These are phyloP conservation scores for Silurus meridionalis DNA, from an alignment of 2,113 vertebrate genomes.

Conservation along the genomic window DNA sequence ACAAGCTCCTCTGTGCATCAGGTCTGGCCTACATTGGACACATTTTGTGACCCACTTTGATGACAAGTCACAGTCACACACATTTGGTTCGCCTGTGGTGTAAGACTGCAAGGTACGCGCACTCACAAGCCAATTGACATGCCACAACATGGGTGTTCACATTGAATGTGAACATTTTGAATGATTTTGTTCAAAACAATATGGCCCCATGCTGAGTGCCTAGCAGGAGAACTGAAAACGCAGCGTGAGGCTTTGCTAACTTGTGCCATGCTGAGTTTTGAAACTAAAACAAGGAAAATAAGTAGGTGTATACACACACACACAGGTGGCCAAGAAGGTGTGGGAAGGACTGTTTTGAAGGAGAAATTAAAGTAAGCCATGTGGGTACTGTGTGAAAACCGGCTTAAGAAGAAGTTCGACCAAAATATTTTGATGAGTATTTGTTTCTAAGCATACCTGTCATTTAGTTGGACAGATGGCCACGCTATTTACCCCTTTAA, in stretches of 20 bases:
- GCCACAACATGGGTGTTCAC: background rate
- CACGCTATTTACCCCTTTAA: background rate
- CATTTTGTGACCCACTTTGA: background rate
- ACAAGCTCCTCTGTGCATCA: background rate
- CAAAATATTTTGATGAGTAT: background rate
- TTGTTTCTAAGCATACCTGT: background rate
- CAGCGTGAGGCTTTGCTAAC: background rate
- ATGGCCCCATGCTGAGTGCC: background rate
- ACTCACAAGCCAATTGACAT: background rate
- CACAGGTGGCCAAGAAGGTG: background rate
- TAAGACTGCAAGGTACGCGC: background rate
- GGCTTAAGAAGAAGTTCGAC: background rate
- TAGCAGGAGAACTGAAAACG: background rate
- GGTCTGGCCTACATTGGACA: background rate
- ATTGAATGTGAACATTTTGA: background rate
- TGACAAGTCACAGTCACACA: background rate
- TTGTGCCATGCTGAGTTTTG: background rate
- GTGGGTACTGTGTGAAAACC: background rate
- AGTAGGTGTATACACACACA: background rate
- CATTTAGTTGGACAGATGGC: background rate
- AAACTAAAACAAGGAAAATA: background rate
- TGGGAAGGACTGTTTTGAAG: background rate
- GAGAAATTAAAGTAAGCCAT: background rate
- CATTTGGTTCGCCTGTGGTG: background rate
- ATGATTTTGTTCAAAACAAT: conserved; percentile 8